Evolutionary conservation across 2,888 invertebrate species (phyloP).

Genomic region (Acanthacorydalis orientalis): DNA sequence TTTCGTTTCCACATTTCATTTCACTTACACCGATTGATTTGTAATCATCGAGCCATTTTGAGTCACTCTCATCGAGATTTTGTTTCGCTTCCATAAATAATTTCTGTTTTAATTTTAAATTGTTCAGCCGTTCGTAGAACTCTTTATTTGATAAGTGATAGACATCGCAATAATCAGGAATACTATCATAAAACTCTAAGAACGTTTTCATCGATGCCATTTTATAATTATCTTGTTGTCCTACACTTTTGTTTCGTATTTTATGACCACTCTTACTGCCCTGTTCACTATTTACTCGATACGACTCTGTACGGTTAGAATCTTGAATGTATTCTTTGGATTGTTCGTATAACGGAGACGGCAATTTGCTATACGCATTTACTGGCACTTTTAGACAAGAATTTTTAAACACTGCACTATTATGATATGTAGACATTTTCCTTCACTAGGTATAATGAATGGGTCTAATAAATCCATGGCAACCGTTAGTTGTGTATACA

Average conservation of each 20-base stretch:
- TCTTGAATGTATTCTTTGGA: background rate
- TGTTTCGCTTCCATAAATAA: constrained; percentile 16
- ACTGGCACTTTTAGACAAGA: constrained; percentile 55
- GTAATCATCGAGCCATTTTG: constrained; percentile 22
- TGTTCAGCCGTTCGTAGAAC: constrained; percentile 54
- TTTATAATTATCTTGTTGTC: constrained; percentile 25
- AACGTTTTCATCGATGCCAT: constrained; percentile 38
- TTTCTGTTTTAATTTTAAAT: constrained; percentile 25
- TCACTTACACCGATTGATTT: constrained; percentile 13
- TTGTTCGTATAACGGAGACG: constrained; percentile 52
- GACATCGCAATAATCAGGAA: constrained; percentile 64
- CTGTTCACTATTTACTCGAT: constrained; percentile 13
- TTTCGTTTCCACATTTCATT: background rate
- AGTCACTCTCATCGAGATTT: constrained; percentile 17
- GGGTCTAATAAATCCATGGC: no score
- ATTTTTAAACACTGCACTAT: constrained; percentile 47
- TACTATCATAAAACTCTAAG: constrained; percentile 58
- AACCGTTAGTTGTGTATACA: no score
- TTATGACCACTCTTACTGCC: constrained; percentile 9
- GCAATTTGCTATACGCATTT: constrained; percentile 54
- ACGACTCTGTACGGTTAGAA: background rate
- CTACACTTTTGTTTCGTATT: constrained; percentile 6
- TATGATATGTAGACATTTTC: constrained; percentile 33
- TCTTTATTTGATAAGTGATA: constrained; percentile 59
- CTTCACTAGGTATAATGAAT: background rate